These are phyloP conservation scores for Himalopsyche anomala DNA, from an alignment of 2,888 invertebrate species.

Conservation along the genomic window DNA sequence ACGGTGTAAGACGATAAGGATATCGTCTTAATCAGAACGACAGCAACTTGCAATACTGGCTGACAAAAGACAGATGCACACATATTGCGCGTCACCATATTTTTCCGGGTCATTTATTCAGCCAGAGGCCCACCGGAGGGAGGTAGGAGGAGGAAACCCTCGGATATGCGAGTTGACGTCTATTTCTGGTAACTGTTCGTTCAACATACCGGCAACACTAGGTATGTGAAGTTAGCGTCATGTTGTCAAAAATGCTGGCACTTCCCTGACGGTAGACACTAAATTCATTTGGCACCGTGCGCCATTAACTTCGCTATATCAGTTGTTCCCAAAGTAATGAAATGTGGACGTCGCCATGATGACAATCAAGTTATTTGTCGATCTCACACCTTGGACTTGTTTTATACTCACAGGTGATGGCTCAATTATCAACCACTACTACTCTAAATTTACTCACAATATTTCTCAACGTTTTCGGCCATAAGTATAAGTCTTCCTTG, in stretches of 20 bases:
- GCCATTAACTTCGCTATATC: constrained; percentile 14
- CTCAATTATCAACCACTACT: too few relatives aligned
- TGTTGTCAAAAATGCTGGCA: constrained; percentile 65
- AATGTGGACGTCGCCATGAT: background rate
- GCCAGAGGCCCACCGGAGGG: background rate
- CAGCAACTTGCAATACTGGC: background rate
- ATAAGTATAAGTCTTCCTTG: too few relatives aligned
- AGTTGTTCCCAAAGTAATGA: constrained; percentile 25
- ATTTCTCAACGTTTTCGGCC: too few relatives aligned
- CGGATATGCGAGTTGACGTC: constrained; percentile 44
- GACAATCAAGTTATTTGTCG: too few relatives aligned
- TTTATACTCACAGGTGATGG: too few relatives aligned
- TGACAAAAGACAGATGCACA: background rate
- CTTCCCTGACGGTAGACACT: constrained; percentile 65
- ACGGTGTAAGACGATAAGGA: too few relatives aligned
- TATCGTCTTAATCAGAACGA: background rate
- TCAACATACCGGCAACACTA: constrained; percentile 1
- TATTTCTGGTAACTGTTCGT: constrained; percentile 55
- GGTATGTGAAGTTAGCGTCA: constrained; percentile 58
- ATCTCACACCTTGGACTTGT: too few relatives aligned
- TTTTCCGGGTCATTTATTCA: constrained; percentile 55
- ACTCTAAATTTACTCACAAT: too few relatives aligned
- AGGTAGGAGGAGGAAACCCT: constrained; percentile 46
- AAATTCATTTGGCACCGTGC: constrained; percentile 64
- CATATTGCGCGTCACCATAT: constrained; percentile 42